Evolutionary conservation across 1,140 invertebrate species (phyloP).

Genomic region (Littorina saxatilis): DNA sequence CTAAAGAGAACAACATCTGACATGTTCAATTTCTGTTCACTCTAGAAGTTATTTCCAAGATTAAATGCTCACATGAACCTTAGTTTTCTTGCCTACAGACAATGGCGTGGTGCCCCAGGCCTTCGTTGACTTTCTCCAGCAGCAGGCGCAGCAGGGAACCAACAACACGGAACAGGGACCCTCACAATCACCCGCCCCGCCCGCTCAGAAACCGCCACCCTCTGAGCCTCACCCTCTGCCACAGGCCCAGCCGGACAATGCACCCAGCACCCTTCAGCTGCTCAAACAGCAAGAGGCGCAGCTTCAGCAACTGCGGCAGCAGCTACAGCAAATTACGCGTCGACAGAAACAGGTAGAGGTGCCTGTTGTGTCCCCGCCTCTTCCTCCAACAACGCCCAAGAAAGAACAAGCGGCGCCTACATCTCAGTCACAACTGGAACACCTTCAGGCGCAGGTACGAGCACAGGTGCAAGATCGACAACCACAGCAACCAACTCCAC

Average conservation of each 20-base stretch:
- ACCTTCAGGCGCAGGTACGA: too few species aligned
- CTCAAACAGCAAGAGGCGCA: background rate
- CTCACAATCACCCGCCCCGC: background rate
- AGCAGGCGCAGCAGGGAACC: background rate
- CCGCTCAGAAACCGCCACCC: background rate
- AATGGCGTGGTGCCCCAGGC: background rate
- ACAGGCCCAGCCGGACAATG: background rate
- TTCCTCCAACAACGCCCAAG: too few species aligned
- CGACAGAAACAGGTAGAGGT: too few species aligned
- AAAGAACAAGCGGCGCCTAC: too few species aligned
- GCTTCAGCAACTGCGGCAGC: background rate
- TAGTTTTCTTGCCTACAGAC: background rate
- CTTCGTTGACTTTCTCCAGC: background rate
- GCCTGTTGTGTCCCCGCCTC: too few species aligned
- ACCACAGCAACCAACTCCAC: too few species aligned
- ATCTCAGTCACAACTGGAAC: too few species aligned
- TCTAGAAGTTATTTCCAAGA: too few species aligned
- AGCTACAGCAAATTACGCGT: background rate
- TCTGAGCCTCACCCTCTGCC: background rate
- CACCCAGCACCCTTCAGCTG: background rate
- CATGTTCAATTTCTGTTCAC: background rate
- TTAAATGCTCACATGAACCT: too few species aligned
- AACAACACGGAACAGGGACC: background rate
- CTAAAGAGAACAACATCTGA: too few species aligned
- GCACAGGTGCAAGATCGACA: too few species aligned